phyloP scores from a whole-genome alignment of 2,797 vertebrate genomes.

The Euphonia xanthogaster region DNA sequence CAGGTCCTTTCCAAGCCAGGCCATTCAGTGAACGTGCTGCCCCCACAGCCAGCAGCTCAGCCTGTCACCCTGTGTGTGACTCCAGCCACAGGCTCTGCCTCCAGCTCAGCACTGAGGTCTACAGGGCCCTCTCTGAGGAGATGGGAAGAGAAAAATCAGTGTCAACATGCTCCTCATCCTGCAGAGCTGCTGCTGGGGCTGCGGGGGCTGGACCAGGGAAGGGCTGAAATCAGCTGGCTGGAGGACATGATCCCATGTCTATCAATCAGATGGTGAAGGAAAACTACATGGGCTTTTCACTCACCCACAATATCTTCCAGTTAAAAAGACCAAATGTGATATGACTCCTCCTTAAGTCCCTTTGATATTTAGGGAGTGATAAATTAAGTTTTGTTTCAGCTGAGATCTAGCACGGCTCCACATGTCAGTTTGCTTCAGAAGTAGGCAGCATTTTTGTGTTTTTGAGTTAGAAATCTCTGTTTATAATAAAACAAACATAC shows the following conservation, averaged over 20 bases:
- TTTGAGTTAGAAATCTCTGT: conserved; percentile 44
- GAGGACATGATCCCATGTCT: neutral
- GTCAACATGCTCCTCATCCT: neutral
- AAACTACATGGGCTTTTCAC: neutral
- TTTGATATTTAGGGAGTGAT: neutral
- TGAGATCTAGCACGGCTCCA: neutral
- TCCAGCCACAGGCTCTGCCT: neutral
- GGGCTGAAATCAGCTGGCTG: neutral
- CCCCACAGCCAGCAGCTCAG: accelerated
- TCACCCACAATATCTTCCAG: neutral
- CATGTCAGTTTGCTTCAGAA: conserved; percentile 17
- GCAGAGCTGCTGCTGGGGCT: neutral
- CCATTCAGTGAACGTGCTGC: neutral
- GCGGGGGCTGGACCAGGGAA: neutral
- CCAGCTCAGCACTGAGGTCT: neutral
- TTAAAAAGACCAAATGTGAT: neutral
- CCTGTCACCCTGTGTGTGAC: neutral
- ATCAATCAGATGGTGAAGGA: neutral
- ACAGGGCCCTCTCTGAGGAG: neutral
- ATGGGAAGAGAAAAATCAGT: neutral
- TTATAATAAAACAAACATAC: conserved; percentile 59
- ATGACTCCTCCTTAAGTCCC: neutral
- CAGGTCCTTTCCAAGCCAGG: neutral
- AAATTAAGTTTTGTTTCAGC: conserved; percentile 27
- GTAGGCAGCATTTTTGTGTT: conserved; percentile 1